Percentiles rank a stretch among this genome's conserved stretches.
Conservation (phyloP, 2,888 invertebrate species). For the Drosophila pseudotalamancana region DNA sequence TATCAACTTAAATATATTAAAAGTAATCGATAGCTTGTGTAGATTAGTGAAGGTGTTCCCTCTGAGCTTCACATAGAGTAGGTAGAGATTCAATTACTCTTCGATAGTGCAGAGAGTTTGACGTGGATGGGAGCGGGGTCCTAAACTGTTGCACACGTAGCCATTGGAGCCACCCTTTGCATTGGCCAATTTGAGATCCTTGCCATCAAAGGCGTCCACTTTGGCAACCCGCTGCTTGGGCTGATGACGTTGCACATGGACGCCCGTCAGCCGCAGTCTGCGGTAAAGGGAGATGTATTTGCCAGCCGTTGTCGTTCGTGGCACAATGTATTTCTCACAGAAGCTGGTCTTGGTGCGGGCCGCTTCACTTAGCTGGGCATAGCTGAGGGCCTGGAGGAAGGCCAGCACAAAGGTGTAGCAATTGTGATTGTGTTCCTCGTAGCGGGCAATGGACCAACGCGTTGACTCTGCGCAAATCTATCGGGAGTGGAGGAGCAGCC, state of each 20-base stretch:
- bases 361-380: slow-evolving; percentile 89
- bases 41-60: background rate
- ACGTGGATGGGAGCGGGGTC: slow-evolving; percentile 58
- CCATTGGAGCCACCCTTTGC: slow-evolving; percentile 42
- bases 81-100: slow-evolving; percentile 52
- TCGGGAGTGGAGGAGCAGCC: slow-evolving; percentile 13
- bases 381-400: slow-evolving; percentile 90
- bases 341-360: slow-evolving; percentile 88
- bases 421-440: slow-evolving; percentile 91
- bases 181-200: slow-evolving; percentile 29
- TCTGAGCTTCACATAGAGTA: background rate
- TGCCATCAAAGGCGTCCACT: slow-evolving; percentile 35
- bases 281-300: slow-evolving; percentile 94
- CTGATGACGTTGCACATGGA: slow-evolving; percentile 85
- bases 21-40: background rate
- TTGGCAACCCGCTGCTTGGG: slow-evolving; percentile 37
- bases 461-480: slow-evolving; percentile 81
- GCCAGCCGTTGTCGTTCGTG: slow-evolving; percentile 91
- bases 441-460: slow-evolving; percentile 88
- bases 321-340: slow-evolving; percentile 92
- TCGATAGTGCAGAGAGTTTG: slow-evolving; percentile 80
- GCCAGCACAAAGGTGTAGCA: slow-evolving; percentile 94
- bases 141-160: slow-evolving; percentile 50
- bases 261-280: slow-evolving; percentile 86
- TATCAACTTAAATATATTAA: no score